Evolutionary conservation across 2,888 invertebrate species (phyloP), one percentile per base, ranked within the genome.

Genomic region (Eulithis testata): DNA sequence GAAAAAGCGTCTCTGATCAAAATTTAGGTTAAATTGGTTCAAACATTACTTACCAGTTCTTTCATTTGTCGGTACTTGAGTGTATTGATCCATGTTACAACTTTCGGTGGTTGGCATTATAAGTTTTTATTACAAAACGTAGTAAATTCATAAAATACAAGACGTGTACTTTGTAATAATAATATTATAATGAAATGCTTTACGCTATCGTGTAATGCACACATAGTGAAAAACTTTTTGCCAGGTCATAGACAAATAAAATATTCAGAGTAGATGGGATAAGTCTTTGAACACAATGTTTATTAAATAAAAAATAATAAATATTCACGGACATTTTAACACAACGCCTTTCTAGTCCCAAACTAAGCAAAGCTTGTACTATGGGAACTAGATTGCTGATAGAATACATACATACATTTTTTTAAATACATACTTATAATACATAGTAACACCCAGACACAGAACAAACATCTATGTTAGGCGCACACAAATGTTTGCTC

Each of bases 31-130:
- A 31, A 31, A 21, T 21, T 21, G 21, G 8, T 40, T 40, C 40
- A 2, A 40, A 40, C 40, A 8, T 5, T 37, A 36, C 65, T 64
- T 49, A 67, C 69, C 64, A n/a, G 14, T 51, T 37, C 62, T 58
- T 21, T 60, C 64, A 7, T 43, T 49, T 51, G 53, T 49, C n/a
- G 65, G 61, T 44, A 72, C 69, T 69, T 66, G 51, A 12, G 6
- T 44, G 40, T 72, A 72, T 49, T 49, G 49, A 21, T 68, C 44
- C 2, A 61, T 43, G 5, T 8, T 61, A 5, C 12, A 2, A 14
- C 37, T 50, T 52, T 50, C 53, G 11, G 43, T 9, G 4, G 12
- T 50, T 8, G 44, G 8, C 60, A 65, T 60, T 6, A 7, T 56
- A 31, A 27, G 53, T 37, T 50, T 21, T 49, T 3, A 49, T 49